Percentiles rank a stretch among this genome's conserved stretches.
These are phyloP conservation scores for Drosophila siamana DNA, from an alignment of 2,888 invertebrate species.

Conservation along the genomic window DNA sequence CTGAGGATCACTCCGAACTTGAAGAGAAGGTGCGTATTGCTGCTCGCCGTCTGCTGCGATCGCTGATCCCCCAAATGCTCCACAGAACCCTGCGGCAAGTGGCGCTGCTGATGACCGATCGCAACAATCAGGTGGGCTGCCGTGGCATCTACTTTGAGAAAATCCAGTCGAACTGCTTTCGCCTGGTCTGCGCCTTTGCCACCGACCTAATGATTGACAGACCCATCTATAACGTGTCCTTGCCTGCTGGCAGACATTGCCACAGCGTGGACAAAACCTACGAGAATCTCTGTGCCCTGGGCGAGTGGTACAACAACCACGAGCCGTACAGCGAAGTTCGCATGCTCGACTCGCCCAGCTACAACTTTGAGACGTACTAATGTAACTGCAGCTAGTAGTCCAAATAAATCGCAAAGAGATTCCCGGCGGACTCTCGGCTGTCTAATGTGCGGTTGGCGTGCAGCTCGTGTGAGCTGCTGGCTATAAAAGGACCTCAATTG, in stretches of 20 bases:
- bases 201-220: slow-evolving; percentile 36
- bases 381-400: neutral
- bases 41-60: fast-evolving
- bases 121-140: slow-evolving; percentile 58
- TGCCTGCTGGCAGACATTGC: slow-evolving; percentile 30
- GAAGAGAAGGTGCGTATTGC: slow-evolving; percentile 13
- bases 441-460: slow-evolving; percentile 29
- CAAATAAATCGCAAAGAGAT: slow-evolving; percentile 1
- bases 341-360: slow-evolving; percentile 14
- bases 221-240: slow-evolving; percentile 39
- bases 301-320: slow-evolving; percentile 38
- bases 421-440: slow-evolving; percentile 7
- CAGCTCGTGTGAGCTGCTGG: neutral
- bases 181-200: slow-evolving; percentile 48
- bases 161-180: slow-evolving; percentile 8
- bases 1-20: slow-evolving; percentile 1
- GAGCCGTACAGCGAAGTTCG: neutral
- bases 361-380: neutral
- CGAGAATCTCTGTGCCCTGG: slow-evolving; percentile 44
- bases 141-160: slow-evolving; percentile 20
- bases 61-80: neutral
- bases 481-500: slow-evolving; percentile 17
- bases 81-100: slow-evolving; percentile 24
- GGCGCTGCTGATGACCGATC: slow-evolving; percentile 50
- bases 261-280: slow-evolving; percentile 22